Evolutionary conservation across 2,113 vertebrate species (phyloP).

Genomic region (Damaliscus lunatus): DNA sequence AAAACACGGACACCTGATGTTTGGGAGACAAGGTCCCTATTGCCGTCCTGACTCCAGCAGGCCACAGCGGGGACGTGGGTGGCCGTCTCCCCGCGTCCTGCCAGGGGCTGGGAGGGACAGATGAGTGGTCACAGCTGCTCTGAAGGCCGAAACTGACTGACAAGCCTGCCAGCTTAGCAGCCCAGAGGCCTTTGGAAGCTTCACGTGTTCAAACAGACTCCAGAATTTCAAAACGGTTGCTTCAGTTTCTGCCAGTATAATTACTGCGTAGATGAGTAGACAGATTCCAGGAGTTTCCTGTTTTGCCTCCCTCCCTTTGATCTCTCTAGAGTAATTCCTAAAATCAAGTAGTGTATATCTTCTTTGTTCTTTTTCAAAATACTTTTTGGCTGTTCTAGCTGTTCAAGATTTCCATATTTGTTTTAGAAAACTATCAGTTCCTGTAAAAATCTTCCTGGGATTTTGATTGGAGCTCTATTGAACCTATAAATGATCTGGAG

Average conservation of each 20-base stretch:
- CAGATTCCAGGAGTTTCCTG: background rate
- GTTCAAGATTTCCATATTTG: background rate
- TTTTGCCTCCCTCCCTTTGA: background rate
- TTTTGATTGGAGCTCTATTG: background rate
- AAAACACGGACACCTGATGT: background rate
- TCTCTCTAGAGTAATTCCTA: background rate
- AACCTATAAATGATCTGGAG: background rate
- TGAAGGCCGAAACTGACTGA: background rate
- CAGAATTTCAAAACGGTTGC: background rate
- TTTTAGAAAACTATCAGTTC: background rate
- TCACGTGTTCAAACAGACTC: background rate
- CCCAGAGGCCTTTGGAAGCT: background rate
- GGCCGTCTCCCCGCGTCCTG: background rate
- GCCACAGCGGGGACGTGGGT: background rate
- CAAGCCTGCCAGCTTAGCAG: background rate
- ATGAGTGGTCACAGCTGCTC: background rate
- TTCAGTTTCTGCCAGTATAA: background rate
- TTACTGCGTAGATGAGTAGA: fast-evolving
- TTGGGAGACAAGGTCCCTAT: background rate
- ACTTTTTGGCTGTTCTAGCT: background rate
- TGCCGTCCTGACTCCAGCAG: too few species aligned
- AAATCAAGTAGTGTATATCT: background rate
- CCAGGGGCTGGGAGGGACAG: background rate
- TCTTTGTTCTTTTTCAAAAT: background rate
- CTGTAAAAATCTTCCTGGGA: background rate